Evolutionary conservation across 2,113 vertebrate species (phyloP), one percentile per base, ranked within the genome.

Genomic region (Neoarius graeffei): DNA sequence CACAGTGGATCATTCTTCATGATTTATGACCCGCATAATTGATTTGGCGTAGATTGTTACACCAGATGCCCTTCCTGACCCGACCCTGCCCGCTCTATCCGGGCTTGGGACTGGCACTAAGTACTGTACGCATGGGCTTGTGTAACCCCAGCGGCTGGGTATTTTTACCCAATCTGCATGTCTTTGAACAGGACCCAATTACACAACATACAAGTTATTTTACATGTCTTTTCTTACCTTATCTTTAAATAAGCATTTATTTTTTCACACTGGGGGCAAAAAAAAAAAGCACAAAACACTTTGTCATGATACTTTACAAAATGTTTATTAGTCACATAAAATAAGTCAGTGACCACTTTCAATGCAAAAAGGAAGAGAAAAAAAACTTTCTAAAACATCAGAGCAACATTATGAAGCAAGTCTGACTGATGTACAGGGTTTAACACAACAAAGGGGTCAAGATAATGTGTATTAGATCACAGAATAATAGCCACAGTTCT

Each of bases 241-340:
- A 42, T 19, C 0, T 19, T 48, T 48, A 48, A 7, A 20, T 73
- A 73, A 73, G 20, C 9, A 52, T 23, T 50, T 20, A 13, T 76
- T 13, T 71, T 76, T 77, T 52, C 20, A 77, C 48, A n/a, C 48
- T 5, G 9, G 20, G 23, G 1, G 35, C 9, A 0, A 3, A 20
- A 20, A 48, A 8, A 20, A 74, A 20, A 1, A 42, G 35, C 54
- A 74, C 30, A 86, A 64, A 86, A 4, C 6, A 52, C 59, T 19
- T 42, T 19, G 23, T 56, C 52, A 15, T 73, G 7, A 59, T 88
- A 90, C 93, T 96, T 97, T 96, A 95, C 76, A 97, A 98, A 99
- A 96, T 94, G 93, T 97, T 98, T 99, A 98, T 98, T 99, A 95
- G 94, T 93, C 96, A 90, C 97, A 95, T 98, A 97, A 91, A 89